Base-by-base conservation (phyloP, 92 coral and sea anemone genomes). In the Porites divaricata region DNA sequence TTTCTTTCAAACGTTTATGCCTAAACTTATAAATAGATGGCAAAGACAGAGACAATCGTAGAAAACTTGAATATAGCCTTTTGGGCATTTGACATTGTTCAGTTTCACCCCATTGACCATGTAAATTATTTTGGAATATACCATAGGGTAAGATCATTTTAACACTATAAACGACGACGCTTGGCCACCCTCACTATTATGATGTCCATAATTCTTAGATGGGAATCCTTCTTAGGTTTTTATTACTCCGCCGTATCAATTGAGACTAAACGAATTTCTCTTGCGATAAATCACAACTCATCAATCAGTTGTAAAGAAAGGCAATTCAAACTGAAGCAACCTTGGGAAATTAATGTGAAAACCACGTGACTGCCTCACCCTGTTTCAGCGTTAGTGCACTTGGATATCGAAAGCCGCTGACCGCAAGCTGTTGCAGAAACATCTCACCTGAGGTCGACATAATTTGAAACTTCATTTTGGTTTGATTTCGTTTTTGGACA, bases 341-440 rank as follows among this genome's bases (percentile, higher is more conserved):
- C 13, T 14, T 54, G 13, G 13, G 4, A 11, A 54, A 8, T 54
- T 8, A 54, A 26, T 77, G 50, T 9, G 86, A 81, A 6, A 15
- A 26, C 88, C 82, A 84, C 20, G 75, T 65, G 41, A 84, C 54
- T 26, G 0, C 56, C 25, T 74, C 20, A 8, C 81, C 88, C 75
- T 84, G 61, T 84, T 52, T 75, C n/a, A 84, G 49, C 67, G 9
- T 54, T 20, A 84, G 56, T 74, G 67, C 66, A 8, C 14, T 13
- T 23, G 88, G 82, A 56, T 84, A 76, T 13, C 15, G 88, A 14
- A 25, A 19, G 2, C 81, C 88, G 75, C 81, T 75, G 71, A 84
- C 76, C 78, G 17, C 81, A 75, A 84, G 88, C 54, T 52, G 6
- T 65, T 66, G 80, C 35, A 84, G 21, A 13, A 12, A 53, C 9